Evolutionary conservation across 2,888 invertebrate species (phyloP).

Genomic region (Tipula unca): DNA sequence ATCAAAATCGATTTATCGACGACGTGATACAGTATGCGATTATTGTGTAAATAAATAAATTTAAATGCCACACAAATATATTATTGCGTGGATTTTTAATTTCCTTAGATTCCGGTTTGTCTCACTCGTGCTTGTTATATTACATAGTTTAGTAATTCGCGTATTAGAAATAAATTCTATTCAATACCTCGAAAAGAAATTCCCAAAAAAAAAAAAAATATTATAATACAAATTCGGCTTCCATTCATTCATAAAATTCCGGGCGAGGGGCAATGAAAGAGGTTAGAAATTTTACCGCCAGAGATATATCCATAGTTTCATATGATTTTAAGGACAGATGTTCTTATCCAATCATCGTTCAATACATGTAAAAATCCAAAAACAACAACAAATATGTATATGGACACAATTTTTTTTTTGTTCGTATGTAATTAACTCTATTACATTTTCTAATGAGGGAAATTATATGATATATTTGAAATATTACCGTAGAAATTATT

Average conservation of each 20-base stretch:
- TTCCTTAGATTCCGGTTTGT: neutral
- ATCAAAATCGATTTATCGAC: neutral
- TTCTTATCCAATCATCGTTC: conserved; percentile 14
- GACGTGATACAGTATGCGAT: neutral
- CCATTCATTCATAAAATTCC: neutral
- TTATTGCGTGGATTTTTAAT: neutral
- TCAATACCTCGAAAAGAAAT: neutral
- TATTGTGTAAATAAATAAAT: neutral
- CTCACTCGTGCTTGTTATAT: neutral
- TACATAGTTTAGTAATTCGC: neutral
- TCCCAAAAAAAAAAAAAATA: neutral
- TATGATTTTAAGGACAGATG: neutral
- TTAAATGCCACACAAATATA: neutral
- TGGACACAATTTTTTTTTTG: neutral
- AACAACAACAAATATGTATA: neutral
- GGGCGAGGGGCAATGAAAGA: neutral
- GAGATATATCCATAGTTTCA: neutral
- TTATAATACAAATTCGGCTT: neutral
- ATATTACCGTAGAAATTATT: neutral
- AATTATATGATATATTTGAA: neutral
- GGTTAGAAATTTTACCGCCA: neutral
- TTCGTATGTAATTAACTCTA: neutral
- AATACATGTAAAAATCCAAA: neutral
- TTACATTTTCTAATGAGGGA: neutral
- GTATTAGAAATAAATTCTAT: neutral